Evolutionary conservation across 2,113 vertebrate species (phyloP).

Genomic region (Gavialis gangeticus): DNA sequence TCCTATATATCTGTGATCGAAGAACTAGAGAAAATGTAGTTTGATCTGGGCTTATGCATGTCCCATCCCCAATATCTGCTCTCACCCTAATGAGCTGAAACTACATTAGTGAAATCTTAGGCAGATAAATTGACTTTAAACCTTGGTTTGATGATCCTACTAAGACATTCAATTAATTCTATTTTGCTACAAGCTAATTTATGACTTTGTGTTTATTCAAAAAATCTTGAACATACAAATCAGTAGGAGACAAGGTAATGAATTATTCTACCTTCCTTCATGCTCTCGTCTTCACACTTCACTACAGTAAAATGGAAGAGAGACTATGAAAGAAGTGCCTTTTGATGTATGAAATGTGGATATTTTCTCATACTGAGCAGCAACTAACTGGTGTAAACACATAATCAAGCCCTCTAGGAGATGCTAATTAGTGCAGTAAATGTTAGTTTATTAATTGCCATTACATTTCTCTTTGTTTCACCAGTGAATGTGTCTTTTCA

Average conservation of each 20-base stretch:
- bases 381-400: conserved; percentile 76
- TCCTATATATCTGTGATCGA: background rate
- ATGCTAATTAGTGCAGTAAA: conserved; percentile 79
- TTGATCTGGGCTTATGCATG: background rate
- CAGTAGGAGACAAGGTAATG: conserved; percentile 82
- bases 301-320: conserved; percentile 60
- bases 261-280: conserved; percentile 79
- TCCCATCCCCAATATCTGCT: conserved; percentile 47
- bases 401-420: conserved; percentile 77
- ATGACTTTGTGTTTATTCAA: conserved; percentile 80
- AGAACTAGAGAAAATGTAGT: background rate
- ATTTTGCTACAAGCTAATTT: conserved; percentile 85
- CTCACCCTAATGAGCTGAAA: conserved; percentile 77
- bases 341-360: conserved; percentile 79
- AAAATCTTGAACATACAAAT: conserved; percentile 79
- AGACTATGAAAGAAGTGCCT: conserved; percentile 73
- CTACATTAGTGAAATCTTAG: conserved; percentile 74
- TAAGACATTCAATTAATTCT: conserved; percentile 85
- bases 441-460: conserved; percentile 80
- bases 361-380: conserved; percentile 78
- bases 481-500: conserved; percentile 71
- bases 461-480: conserved; percentile 74
- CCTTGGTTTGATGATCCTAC: conserved; percentile 80
- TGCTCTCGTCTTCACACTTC: conserved; percentile 66
- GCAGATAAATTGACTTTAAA: conserved; percentile 80